These are phyloP conservation scores for Paramormyrops hopkinsi DNA, from an alignment of 2,797 vertebrate genomes.

Conservation along the genomic window DNA sequence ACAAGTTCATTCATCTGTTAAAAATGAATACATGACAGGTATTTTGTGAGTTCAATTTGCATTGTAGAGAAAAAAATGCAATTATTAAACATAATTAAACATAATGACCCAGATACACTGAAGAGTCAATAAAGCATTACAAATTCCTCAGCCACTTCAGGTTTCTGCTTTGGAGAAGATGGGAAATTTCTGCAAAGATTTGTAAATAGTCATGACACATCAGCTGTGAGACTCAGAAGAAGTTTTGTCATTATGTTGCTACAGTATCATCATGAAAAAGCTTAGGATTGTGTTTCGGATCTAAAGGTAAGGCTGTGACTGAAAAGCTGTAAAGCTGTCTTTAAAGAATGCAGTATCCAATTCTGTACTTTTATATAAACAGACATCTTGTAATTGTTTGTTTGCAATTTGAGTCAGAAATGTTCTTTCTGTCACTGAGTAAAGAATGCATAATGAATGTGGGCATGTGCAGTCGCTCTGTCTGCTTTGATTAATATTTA, in stretches of 20 bases:
- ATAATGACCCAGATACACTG: not conserved
- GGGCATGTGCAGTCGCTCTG: constrained; percentile 41
- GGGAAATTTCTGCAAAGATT: not conserved
- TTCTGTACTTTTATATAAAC: not conserved
- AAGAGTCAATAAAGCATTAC: not conserved
- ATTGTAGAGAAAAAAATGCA: not conserved
- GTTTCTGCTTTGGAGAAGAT: not conserved
- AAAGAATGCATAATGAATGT: constrained; percentile 35
- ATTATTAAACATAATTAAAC: not conserved
- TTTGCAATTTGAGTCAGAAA: not conserved
- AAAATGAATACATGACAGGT: not conserved
- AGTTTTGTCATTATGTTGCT: not conserved
- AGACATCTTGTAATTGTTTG: constrained; percentile 1
- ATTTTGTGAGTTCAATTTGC: not conserved
- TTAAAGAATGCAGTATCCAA: not conserved
- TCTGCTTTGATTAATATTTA: constrained; percentile 45
- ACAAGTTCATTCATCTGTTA: not conserved
- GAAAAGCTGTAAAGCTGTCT: not conserved
- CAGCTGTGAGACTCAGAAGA: not conserved
- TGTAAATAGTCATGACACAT: not conserved
- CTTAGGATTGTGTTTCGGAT: not conserved
- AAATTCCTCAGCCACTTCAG: not conserved
- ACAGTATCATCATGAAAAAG: not conserved
- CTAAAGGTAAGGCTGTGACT: not conserved
- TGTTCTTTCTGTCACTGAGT: constrained; percentile 20